Percentiles rank a stretch among this genome's conserved stretches.
phyloP scores from a whole-genome alignment of 1,140 invertebrate genomes.

The Eriocheir sinensis region DNA sequence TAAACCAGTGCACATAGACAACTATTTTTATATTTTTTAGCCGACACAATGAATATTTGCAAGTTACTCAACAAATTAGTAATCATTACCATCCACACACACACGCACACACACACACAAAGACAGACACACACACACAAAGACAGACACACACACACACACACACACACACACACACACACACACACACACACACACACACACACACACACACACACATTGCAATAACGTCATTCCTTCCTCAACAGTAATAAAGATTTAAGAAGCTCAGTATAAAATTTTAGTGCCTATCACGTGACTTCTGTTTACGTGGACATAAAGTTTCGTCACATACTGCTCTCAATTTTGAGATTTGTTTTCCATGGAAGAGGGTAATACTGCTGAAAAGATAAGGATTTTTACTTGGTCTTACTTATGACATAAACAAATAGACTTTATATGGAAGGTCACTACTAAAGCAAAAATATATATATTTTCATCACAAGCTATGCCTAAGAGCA shows the following conservation, averaged over 20 bases:
- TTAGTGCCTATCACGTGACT: too few relatives aligned
- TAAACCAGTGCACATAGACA: too few relatives aligned
- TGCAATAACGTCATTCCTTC: background rate
- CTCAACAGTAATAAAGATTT: background rate
- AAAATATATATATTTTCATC: background rate
- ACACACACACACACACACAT: background rate
- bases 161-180: slow-evolving; percentile 21
- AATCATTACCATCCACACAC: background rate
- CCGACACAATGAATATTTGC: background rate
- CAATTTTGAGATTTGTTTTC: too few relatives aligned
- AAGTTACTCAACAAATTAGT: background rate
- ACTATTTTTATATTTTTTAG: too few relatives aligned
- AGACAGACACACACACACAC: background rate
- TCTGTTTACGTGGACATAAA: background rate
- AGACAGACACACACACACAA: background rate
- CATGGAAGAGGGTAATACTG: background rate
- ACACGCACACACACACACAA: background rate
- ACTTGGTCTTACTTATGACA: background rate
- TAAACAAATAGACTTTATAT: background rate
- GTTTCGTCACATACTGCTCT: too few relatives aligned
- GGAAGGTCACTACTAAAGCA: background rate
- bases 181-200: slow-evolving; percentile 22
- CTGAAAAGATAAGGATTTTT: background rate
- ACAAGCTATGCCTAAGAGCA: background rate
- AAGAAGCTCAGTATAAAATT: background rate